Conservation (phyloP, 2,113 vertebrate species). For the Mohoua ochrocephala region DNA sequence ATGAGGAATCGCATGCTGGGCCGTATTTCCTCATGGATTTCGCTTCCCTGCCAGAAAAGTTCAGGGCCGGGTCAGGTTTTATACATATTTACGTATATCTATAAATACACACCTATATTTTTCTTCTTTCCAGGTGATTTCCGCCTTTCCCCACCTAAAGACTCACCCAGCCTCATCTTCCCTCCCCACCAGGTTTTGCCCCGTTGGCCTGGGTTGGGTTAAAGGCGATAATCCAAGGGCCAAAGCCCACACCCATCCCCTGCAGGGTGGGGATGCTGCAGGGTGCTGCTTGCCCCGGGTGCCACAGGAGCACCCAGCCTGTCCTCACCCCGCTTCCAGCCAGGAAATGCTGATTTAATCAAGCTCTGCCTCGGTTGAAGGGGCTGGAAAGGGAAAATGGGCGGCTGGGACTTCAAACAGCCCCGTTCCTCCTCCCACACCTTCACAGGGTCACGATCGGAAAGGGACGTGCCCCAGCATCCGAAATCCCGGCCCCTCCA, state of each 20-base stretch:
- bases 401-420: background rate
- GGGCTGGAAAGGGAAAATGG: background rate
- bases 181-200: background rate
- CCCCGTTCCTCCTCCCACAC: background rate
- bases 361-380: accelerated
- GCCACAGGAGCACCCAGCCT: background rate
- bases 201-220: background rate
- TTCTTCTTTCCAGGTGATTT: background rate
- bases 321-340: background rate
- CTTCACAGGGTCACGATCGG: background rate
- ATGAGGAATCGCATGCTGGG: constrained; percentile 49
- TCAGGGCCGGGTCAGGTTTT: constrained; percentile 55
- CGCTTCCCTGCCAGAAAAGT: constrained; percentile 47
- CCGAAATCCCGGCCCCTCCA: background rate
- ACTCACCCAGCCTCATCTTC: background rate
- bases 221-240: background rate
- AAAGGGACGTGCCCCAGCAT: background rate
- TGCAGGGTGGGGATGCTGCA: background rate
- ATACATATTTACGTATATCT: background rate
- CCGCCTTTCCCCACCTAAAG: background rate
- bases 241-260: background rate
- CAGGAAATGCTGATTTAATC: background rate
- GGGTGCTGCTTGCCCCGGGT: background rate
- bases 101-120: background rate
- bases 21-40: background rate